Evolutionary conservation across 2,113 vertebrate genomes (phyloP).

Genomic region (Takifugu bimaculatus): DNA sequence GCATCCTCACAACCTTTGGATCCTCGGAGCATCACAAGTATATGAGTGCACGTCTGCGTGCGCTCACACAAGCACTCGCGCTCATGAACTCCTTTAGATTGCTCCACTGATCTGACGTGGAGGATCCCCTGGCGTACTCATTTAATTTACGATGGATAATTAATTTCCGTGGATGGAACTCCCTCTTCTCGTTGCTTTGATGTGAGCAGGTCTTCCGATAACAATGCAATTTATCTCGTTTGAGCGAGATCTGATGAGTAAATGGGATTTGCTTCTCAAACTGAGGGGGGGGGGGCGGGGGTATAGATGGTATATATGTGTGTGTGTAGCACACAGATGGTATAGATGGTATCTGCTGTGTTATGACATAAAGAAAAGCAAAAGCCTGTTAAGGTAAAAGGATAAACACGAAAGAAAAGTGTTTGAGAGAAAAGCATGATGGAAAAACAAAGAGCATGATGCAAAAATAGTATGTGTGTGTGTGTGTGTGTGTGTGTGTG

Average conservation of each 20-base stretch:
- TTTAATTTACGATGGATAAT: conserved; percentile 71
- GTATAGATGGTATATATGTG: background rate
- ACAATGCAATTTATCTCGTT: conserved; percentile 59
- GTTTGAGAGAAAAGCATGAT: too few species aligned
- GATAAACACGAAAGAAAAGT: too few species aligned
- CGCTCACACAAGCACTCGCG: conserved; percentile 21
- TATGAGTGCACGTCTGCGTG: conserved; percentile 6
- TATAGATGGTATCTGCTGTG: too few species aligned
- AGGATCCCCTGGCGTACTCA: conserved; percentile 53
- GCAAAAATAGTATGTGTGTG: too few species aligned
- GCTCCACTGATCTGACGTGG: conserved; percentile 55
- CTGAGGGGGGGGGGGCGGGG: background rate
- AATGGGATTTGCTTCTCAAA: conserved; percentile 54
- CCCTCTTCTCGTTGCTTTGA: conserved; percentile 47
- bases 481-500: too few species aligned
- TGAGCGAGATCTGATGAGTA: conserved; percentile 46
- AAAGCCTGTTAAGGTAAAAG: too few species aligned
- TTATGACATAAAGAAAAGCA: too few species aligned
- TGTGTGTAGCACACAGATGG: too few species aligned
- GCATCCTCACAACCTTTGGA: background rate
- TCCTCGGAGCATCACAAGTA: conserved; percentile 13
- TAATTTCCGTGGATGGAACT: conserved; percentile 65
- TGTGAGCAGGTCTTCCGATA: conserved; percentile 60
- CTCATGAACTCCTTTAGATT: conserved; percentile 58
- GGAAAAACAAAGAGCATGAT: too few species aligned